phyloP scores from a whole-genome alignment of 2,113 vertebrate genomes.

The Motacilla alba region DNA sequence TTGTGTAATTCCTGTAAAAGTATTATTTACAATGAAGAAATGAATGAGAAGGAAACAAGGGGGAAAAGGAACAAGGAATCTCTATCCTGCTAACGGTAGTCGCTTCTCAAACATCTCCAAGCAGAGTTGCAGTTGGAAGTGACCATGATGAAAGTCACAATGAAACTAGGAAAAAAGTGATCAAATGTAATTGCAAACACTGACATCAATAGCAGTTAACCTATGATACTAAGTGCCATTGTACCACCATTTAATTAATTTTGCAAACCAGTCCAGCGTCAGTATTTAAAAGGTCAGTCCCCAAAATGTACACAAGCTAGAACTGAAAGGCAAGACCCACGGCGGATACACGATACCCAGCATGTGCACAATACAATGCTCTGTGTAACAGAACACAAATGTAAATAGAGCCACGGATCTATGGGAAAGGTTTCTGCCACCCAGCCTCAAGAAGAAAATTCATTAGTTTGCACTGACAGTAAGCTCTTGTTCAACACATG shows the following conservation, averaged over 20 bases:
- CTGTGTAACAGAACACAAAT: background rate
- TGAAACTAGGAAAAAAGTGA: background rate
- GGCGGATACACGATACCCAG: background rate
- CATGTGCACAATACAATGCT: background rate
- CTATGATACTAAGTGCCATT: background rate
- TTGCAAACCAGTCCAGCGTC: background rate
- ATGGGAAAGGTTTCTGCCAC: constrained; percentile 5
- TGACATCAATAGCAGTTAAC: background rate
- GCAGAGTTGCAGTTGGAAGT: background rate
- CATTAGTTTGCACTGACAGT: constrained; percentile 20
- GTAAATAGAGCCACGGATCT: background rate
- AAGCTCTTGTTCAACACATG: constrained; percentile 28
- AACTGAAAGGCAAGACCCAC: background rate
- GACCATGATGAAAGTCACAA: background rate
- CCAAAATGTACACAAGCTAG: background rate
- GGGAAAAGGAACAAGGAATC: background rate
- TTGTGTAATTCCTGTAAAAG: background rate
- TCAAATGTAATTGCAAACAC: background rate
- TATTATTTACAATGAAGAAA: background rate
- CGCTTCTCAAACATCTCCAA: background rate
- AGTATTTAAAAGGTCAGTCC: background rate
- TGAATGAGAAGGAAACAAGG: background rate
- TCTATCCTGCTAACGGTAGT: background rate
- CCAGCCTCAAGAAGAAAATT: background rate
- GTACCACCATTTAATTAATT: constrained; percentile 2